phyloP scores from a whole-genome alignment of 2,797 vertebrate genomes.

The Nyctalus aviator region DNA sequence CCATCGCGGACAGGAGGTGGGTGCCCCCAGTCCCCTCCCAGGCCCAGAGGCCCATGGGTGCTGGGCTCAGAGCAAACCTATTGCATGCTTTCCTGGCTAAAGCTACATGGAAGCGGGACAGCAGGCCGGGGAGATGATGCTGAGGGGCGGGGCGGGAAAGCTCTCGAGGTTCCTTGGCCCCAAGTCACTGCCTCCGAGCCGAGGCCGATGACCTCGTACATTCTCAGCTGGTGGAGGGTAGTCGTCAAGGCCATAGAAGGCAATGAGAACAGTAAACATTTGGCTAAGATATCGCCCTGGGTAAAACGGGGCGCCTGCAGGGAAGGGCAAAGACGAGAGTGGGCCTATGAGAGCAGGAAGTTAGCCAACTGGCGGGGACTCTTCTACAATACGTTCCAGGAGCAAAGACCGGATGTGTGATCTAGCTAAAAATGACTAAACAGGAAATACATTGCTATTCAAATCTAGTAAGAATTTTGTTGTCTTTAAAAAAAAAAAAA shows the following conservation, averaged over 20 bases:
- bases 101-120: slow-evolving; percentile 64
- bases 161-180: slow-evolving; percentile 73
- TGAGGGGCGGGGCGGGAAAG: slow-evolving; percentile 29
- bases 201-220: slow-evolving; percentile 77
- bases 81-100: slow-evolving; percentile 77
- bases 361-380: slow-evolving; percentile 73
- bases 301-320: slow-evolving; percentile 61
- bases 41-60: slow-evolving; percentile 68
- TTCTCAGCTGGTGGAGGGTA: slow-evolving; percentile 80
- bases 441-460: slow-evolving; percentile 80
- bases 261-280: slow-evolving; percentile 83
- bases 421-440: slow-evolving; percentile 77
- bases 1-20: background rate
- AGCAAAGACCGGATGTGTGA: slow-evolving; percentile 82
- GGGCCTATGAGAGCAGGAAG: slow-evolving; percentile 81
- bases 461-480: slow-evolving; percentile 85
- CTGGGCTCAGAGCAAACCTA: slow-evolving; percentile 82
- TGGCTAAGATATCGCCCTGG: slow-evolving; percentile 74
- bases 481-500: slow-evolving; percentile 64
- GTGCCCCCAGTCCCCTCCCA: slow-evolving; percentile 72
- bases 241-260: slow-evolving; percentile 80
- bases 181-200: slow-evolving; percentile 74
- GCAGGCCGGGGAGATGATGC: slow-evolving; percentile 55
- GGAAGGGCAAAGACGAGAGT: slow-evolving; percentile 72
- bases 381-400: slow-evolving; percentile 75